Percentiles rank a stretch among this genome's conserved stretches.
These are phyloP conservation scores for Seladonia tumulorum DNA, from an alignment of 2,888 invertebrate species.

Conservation along the genomic window DNA sequence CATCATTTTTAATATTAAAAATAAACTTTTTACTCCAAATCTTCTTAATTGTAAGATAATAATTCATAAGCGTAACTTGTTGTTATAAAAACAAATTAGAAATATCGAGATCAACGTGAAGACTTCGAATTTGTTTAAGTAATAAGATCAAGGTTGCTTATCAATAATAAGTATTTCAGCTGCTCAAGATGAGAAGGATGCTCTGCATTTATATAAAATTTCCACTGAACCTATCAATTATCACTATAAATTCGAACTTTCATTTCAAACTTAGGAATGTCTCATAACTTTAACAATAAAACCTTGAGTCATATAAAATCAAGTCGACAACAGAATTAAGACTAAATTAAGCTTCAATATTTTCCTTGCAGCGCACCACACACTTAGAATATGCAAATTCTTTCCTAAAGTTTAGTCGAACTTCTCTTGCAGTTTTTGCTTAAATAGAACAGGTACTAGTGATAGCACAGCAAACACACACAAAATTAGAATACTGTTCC, in stretches of 20 bases:
- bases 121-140: too few relatives aligned
- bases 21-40: too few relatives aligned
- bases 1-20: too few relatives aligned
- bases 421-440: conserved; percentile 91
- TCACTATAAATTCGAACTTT: neutral
- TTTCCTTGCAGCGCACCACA: neutral
- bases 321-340: conserved; percentile 7
- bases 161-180: neutral
- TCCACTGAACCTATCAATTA: neutral
- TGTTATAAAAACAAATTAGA: too few relatives aligned
- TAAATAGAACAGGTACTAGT: conserved; percentile 94
- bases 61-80: too few relatives aligned
- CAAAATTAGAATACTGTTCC: conserved; percentile 92
- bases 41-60: too few relatives aligned
- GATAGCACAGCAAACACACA: conserved; percentile 93
- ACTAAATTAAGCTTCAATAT: conserved; percentile 6
- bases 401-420: conserved; percentile 86
- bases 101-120: too few relatives aligned
- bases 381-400: conserved; percentile 9
- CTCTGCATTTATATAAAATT: neutral
- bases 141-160: neutral
- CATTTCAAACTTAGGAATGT: conserved; percentile 24
- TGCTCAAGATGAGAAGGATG: neutral
- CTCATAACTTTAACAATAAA: neutral
- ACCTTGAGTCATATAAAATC: neutral